These are phyloP conservation scores for Tachycineta bicolor DNA, from an alignment of 2,113 vertebrate genomes.

Conservation along the genomic window DNA sequence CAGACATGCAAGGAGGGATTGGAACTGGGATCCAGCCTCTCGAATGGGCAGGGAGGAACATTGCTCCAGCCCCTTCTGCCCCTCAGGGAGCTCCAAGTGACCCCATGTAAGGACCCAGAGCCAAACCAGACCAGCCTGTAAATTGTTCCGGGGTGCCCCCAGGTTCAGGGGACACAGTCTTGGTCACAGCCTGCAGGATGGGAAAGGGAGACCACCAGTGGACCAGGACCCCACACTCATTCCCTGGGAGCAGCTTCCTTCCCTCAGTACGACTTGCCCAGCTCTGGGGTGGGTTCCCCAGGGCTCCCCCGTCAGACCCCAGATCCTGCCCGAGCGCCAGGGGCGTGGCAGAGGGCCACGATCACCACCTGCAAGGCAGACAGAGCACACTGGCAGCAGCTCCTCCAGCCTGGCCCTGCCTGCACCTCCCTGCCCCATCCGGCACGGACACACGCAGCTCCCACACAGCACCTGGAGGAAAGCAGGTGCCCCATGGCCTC, in stretches of 20 bases:
- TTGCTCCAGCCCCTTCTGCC: background rate
- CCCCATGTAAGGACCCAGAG: fast-evolving
- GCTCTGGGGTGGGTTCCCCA: background rate
- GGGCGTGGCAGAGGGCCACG: fast-evolving
- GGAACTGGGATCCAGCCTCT: background rate
- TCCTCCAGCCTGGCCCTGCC: background rate
- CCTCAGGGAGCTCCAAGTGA: background rate
- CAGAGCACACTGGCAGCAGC: background rate
- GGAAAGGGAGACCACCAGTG: background rate
- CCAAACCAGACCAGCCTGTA: background rate
- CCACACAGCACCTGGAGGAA: background rate
- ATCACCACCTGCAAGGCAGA: background rate
- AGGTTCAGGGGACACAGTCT: background rate
- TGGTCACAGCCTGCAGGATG: background rate
- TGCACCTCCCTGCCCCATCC: fast-evolving
- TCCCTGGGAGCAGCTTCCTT: fast-evolving
- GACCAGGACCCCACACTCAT: background rate
- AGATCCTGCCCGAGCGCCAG: background rate
- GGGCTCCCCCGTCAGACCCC: fast-evolving
- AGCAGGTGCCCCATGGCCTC: background rate
- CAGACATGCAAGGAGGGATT: background rate
- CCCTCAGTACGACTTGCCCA: fast-evolving
- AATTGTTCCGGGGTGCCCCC: background rate
- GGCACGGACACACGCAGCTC: fast-evolving
- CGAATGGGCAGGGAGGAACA: fast-evolving